These are phyloP conservation scores for Scomber japonicus DNA, from an alignment of 2,113 vertebrate genomes.

Conservation along the genomic window DNA sequence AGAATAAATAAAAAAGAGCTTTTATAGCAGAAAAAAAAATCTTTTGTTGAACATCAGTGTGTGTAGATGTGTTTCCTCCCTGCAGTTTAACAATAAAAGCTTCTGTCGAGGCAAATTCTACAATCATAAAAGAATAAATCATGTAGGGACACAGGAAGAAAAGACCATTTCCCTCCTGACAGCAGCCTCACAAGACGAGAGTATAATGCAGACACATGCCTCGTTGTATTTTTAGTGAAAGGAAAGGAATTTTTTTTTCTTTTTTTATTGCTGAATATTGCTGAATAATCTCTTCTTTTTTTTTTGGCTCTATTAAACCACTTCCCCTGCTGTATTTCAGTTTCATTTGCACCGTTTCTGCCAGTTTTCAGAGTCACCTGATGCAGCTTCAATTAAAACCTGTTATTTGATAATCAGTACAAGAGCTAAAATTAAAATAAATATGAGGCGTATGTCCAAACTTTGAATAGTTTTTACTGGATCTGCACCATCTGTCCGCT, in stretches of 20 bases:
- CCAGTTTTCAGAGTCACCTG: not conserved
- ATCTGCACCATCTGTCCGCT: not conserved
- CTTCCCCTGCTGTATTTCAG: not conserved
- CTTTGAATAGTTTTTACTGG: not conserved
- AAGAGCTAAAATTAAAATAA: no score
- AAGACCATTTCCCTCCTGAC: constrained; percentile 32
- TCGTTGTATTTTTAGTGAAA: not conserved
- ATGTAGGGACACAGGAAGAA: constrained; percentile 17
- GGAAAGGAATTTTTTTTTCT: no score
- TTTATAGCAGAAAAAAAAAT: not conserved
- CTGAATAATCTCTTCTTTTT: not conserved
- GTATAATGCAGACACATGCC: not conserved
- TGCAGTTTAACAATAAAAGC: not conserved
- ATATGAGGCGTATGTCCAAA: not conserved
- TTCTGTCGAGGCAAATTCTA: not conserved
- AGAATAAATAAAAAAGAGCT: not conserved
- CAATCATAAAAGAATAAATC: constrained; percentile 46
- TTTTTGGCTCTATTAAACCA: not conserved
- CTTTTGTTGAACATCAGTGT: not conserved
- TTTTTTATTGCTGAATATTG: no score
- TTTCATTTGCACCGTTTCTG: not conserved
- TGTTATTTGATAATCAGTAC: no score
- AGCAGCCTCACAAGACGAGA: not conserved
- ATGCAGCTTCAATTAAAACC: not conserved
- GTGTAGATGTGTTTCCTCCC: no score